Evolutionary conservation across 2,888 invertebrate genomes (phyloP).

Genomic region (Plebejus melissa): DNA sequence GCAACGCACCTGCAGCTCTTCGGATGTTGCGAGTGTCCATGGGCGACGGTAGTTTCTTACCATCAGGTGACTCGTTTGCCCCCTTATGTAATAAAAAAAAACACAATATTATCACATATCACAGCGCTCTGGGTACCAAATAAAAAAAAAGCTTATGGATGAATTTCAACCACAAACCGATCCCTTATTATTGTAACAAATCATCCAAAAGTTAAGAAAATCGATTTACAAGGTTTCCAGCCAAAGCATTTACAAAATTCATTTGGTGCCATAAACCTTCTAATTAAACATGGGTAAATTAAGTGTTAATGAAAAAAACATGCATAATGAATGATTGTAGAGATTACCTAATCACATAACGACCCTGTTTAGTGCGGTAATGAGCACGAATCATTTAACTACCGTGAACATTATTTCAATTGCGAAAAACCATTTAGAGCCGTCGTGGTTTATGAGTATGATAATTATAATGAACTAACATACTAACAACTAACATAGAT

Average conservation of each 20-base stretch:
- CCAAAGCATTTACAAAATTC: neutral
- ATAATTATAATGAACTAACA: neutral
- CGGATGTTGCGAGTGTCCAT: no score
- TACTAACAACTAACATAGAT: no score
- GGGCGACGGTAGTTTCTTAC: no score
- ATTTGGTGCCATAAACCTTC: neutral
- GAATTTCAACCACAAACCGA: no score
- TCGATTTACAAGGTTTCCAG: neutral
- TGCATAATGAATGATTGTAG: neutral
- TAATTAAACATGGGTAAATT: neutral
- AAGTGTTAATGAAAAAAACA: constrained; percentile 3
- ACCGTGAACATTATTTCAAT: neutral
- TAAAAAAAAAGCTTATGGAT: no score
- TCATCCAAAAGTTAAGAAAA: no score
- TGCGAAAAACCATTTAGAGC: neutral
- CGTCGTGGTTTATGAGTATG: neutral
- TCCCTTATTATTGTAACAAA: no score
- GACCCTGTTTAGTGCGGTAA: neutral
- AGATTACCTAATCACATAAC: neutral
- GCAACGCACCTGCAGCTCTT: no score
- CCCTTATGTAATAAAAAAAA: no score
- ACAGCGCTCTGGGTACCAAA: no score
- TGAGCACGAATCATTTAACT: neutral
- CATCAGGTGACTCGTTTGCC: no score
- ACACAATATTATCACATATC: no score